A percentile compares a stretch with the other conserved stretches of the same genome.
These are phyloP conservation scores for Pseudopodoces humilis DNA, from an alignment of 2,113 vertebrate genomes.

Conservation along the genomic window DNA sequence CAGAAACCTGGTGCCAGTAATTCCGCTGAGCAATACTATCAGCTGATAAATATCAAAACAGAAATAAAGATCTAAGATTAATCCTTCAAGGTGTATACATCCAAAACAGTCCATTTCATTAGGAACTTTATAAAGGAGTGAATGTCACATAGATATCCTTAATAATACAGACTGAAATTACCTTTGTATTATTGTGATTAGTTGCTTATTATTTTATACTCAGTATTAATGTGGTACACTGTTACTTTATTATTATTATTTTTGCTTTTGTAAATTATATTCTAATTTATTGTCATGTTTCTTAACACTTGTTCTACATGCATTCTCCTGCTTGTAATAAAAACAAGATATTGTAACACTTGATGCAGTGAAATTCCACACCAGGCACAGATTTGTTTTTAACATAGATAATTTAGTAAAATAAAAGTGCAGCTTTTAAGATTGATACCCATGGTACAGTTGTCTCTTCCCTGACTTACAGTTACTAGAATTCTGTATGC, in stretches of 20 bases:
- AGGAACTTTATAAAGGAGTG: conserved; percentile 79
- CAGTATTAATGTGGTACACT: conserved; percentile 99
- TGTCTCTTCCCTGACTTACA: conserved; percentile 66
- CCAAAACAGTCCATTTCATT: conserved; percentile 63
- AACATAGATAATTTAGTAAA: conserved; percentile 88
- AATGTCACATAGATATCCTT: conserved; percentile 92
- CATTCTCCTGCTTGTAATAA: conserved; percentile 88
- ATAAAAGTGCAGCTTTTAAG: conserved; percentile 89
- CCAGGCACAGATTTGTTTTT: conserved; percentile 84
- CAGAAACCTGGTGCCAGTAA: conserved; percentile 24
- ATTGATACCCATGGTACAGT: conserved; percentile 59
- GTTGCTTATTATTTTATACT: conserved; percentile 97
- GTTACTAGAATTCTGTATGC: conserved; percentile 17
- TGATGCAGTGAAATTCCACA: conserved; percentile 88
- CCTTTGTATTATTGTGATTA: conserved; percentile 90
- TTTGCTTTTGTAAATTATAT: conserved; percentile 98
- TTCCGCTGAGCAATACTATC: conserved; percentile 60
- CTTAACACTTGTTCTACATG: conserved; percentile 89
- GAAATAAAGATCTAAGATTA: conserved; percentile 51
- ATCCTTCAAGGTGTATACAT: conserved; percentile 61
- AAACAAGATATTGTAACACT: conserved; percentile 85
- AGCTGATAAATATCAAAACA: conserved; percentile 45
- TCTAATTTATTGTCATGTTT: conserved; percentile 99
- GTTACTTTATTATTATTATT: conserved; percentile 87
- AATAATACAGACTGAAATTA: conserved; percentile 84